Conservation (phyloP, 2,797 vertebrate genomes). For the Caiman crocodilus region DNA sequence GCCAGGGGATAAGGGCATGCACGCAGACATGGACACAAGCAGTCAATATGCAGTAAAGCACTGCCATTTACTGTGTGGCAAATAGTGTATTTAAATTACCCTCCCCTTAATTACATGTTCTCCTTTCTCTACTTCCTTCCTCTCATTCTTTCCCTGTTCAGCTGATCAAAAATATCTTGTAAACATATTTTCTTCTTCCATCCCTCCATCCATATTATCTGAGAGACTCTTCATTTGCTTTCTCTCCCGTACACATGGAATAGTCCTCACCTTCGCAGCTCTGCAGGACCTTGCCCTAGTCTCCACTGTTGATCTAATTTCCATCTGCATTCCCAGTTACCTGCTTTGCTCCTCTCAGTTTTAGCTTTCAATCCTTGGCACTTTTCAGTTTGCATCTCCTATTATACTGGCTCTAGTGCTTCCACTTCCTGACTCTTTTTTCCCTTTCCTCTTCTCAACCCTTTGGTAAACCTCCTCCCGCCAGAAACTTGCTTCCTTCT, state of each 20-base stretch:
- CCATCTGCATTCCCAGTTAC: background rate
- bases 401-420: background rate
- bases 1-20: too few relatives aligned
- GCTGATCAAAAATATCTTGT: background rate
- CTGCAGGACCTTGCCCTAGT: background rate
- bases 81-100: too few relatives aligned
- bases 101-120: background rate
- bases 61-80: too few relatives aligned
- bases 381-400: background rate
- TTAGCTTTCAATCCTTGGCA: background rate
- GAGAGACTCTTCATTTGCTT: background rate
- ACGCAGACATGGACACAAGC: too few relatives aligned
- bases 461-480: background rate
- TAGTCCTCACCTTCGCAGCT: background rate
- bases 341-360: background rate
- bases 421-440: background rate
- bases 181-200: background rate
- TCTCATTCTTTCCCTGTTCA: background rate
- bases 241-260: background rate
- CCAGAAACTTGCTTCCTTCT: background rate
- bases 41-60: too few relatives aligned
- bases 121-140: background rate
- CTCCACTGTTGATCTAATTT: background rate
- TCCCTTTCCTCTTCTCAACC: background rate
- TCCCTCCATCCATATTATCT: background rate